Evolutionary conservation across 2,888 invertebrate species (phyloP), one percentile per base, ranked within the genome.

Genomic region (Sinhomidia bicolor): DNA sequence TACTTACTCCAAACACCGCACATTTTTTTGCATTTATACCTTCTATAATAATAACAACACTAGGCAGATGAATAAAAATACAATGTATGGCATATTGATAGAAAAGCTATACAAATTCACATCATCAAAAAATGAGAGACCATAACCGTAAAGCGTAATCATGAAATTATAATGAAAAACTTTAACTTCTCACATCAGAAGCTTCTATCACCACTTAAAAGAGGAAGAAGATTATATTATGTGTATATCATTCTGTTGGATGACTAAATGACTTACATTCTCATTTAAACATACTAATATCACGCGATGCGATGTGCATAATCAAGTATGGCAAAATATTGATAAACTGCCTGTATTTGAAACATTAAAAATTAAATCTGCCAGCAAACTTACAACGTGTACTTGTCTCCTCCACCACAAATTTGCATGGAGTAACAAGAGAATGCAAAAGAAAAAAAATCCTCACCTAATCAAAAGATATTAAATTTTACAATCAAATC

Each of bases 401-500:
- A 54, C 44, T n/a, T n/a, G n/a, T n/a, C n/a, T n/a, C n/a, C n/a
- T n/a, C n/a, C n/a, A n/a, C n/a, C n/a, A n/a, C n/a, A n/a, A n/a
- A n/a, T n/a, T n/a, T n/a, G n/a, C n/a, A n/a, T n/a, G n/a, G n/a
- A n/a, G n/a, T n/a, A 54, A 60, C 60, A 54, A 4, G 54, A 17
- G 17, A 60, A 60, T 60, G 60, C 26, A 60, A 60, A 26, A 14
- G 17, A 54, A 60, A 65, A 54, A 60, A 65, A n/a, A 32, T 32
- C n/a, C 65, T 79, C 81, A 65, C 44, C 62, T 65, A 81, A 65
- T 65, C 47, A 83, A 84, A 76, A 84, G 76, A 76, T 74, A 84
- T 84, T 74, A 84, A 71, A 76, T 84, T 84, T 84, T 57, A 84
- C 44, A 60, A 60, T 83, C 83, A 71, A 83, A 83, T 83, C 83